Evolutionary conservation across 2,113 vertebrate genomes (phyloP).

Genomic region (Pituophis catenifer): DNA sequence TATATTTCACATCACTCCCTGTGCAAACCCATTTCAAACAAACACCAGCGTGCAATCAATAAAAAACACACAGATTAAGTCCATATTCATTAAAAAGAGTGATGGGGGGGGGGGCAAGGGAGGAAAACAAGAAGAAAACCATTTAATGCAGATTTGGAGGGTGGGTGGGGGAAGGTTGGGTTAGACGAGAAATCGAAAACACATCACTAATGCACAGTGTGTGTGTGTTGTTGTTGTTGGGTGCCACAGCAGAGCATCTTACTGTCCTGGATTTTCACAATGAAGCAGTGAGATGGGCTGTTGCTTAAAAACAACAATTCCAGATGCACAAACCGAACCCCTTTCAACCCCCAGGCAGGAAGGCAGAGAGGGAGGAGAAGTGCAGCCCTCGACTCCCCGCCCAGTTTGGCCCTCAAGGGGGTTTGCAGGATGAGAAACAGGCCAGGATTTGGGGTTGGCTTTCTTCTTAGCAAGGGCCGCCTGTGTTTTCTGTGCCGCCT

Average conservation of each 20-base stretch:
- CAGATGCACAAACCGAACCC: neutral
- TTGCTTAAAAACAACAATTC: neutral
- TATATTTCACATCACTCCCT: neutral
- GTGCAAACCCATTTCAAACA: neutral
- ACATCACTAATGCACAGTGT: neutral
- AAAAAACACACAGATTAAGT: neutral
- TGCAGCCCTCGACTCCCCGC: neutral
- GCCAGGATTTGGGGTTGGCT: neutral
- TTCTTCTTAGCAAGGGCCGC: neutral
- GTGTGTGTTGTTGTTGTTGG: neutral
- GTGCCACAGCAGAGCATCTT: neutral
- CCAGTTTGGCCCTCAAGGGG: neutral
- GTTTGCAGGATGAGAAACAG: no score
- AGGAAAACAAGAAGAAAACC: neutral
- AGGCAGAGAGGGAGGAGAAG: neutral
- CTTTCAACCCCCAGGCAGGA: neutral
- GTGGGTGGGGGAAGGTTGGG: neutral
- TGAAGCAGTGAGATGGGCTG: neutral
- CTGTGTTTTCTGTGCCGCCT: slow-evolving; percentile 25
- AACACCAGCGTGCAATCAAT: neutral
- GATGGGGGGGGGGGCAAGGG: neutral
- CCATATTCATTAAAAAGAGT: neutral
- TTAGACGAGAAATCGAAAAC: neutral
- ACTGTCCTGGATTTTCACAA: neutral
- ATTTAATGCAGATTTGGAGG: neutral